Evolutionary conservation across 1,140 invertebrate species (phyloP).

Genomic region (Pomphorhynchus laevis): DNA sequence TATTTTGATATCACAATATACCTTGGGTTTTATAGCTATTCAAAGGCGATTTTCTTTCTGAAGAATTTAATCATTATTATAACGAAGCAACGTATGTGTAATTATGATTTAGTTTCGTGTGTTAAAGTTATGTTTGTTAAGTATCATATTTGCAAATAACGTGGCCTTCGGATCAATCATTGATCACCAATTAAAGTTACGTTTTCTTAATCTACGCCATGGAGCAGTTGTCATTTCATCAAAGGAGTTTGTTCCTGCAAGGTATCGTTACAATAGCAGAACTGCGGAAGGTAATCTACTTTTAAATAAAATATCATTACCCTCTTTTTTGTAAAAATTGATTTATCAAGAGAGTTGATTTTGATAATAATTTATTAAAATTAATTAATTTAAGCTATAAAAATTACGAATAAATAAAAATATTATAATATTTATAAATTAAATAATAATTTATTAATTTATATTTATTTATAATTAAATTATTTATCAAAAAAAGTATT

Average conservation of each 20-base stretch:
- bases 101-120: constrained; percentile 1
- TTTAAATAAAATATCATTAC: constrained; percentile 1
- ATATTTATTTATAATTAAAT: too few relatives aligned
- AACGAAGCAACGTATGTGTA: neutral
- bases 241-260: constrained; percentile 77
- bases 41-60: constrained; percentile 60
- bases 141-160: constrained; percentile 84
- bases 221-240: constrained; percentile 72
- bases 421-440: too few relatives aligned
- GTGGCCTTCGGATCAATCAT: constrained; percentile 83
- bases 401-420: too few relatives aligned
- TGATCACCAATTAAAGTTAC: constrained; percentile 65
- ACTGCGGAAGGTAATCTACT: constrained; percentile 32
- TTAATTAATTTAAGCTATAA: too few relatives aligned
- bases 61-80: constrained; percentile 32
- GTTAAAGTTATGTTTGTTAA: constrained; percentile 14
- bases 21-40: constrained; percentile 21
- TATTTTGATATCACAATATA: neutral
- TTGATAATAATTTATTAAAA: too few relatives aligned
- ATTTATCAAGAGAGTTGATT: too few relatives aligned
- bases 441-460: too few relatives aligned
- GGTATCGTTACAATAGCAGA: constrained; percentile 74
- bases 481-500: too few relatives aligned
- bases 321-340: neutral
- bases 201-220: constrained; percentile 70